Evolutionary conservation across 1,140 invertebrate species (phyloP).

Genomic region (Drosophila kikkawai): DNA sequence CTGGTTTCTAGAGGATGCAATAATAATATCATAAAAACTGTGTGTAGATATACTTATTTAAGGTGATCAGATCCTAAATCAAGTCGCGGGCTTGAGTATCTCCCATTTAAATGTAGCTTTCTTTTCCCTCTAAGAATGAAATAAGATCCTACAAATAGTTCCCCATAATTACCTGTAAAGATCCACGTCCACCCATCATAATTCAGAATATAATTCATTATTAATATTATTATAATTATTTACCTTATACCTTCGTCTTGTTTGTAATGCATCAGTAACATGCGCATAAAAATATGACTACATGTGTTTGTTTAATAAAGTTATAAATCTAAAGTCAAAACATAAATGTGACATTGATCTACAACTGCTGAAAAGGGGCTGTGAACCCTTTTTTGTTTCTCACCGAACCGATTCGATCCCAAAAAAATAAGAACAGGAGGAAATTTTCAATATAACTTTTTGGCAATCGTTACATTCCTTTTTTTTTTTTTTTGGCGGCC

Average conservation of each 20-base stretch:
- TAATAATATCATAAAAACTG: too few relatives aligned
- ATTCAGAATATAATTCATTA: background rate
- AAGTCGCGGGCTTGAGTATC: too few relatives aligned
- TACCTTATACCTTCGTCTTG: background rate
- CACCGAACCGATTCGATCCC: conserved; percentile 17
- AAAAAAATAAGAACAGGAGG: conserved; percentile 27
- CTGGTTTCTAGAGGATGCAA: too few relatives aligned
- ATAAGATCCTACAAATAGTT: background rate
- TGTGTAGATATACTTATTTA: too few relatives aligned
- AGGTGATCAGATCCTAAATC: too few relatives aligned
- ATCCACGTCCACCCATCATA: background rate
- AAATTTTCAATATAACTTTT: conserved; percentile 63
- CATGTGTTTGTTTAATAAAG: conserved; percentile 70
- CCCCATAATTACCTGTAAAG: background rate
- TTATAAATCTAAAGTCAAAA: conserved; percentile 73
- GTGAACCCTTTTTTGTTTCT: conserved; percentile 59
- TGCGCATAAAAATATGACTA: conserved; percentile 9
- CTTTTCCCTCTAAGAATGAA: too few relatives aligned
- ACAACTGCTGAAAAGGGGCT: conserved; percentile 48
- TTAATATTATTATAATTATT: background rate
- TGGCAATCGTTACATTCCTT: conserved; percentile 49
- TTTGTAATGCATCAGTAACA: background rate
- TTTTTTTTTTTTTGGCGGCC: background rate
- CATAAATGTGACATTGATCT: conserved; percentile 80
- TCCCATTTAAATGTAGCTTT: too few relatives aligned